phyloP scores from a whole-genome alignment of 2,797 vertebrate species.

The Hoplostethus mediterraneus region DNA sequence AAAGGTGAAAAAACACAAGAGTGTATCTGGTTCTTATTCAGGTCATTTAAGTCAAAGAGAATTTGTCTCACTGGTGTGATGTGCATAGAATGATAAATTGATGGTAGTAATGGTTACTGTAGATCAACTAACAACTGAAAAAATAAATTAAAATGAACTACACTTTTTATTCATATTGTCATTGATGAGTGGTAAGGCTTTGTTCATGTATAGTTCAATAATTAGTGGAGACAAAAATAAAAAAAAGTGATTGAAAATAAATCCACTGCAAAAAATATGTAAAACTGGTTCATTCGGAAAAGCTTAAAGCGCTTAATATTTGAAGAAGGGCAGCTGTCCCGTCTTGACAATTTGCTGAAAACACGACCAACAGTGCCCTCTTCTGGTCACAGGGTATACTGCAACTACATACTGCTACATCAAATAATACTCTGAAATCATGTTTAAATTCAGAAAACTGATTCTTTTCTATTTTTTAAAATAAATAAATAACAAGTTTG shows the following conservation, averaged over 20 bases:
- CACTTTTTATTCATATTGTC: background rate
- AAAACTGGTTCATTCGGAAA: slow-evolving; percentile 33
- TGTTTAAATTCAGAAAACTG: background rate
- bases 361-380: slow-evolving; percentile 78
- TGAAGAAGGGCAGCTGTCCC: slow-evolving; percentile 5
- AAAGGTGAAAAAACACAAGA: slow-evolving; percentile 46
- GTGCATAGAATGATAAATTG: background rate
- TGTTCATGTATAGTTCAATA: background rate
- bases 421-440: background rate
- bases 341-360: slow-evolving; percentile 47
- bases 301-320: background rate
- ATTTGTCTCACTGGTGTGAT: background rate
- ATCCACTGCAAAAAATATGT: background rate
- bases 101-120: background rate
- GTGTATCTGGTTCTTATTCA: background rate
- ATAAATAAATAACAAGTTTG: background rate
- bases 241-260: background rate
- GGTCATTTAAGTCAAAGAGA: background rate
- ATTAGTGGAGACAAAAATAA: background rate
- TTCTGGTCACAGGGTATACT: slow-evolving; percentile 49
- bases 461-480: background rate
- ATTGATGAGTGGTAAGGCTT: background rate
- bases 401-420: slow-evolving; percentile 12
- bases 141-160: background rate
- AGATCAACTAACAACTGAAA: background rate